Percentiles rank a stretch among this genome's conserved stretches.
These are phyloP conservation scores for Agrochola lota DNA, from an alignment of 2,888 invertebrate genomes.

Conservation along the genomic window DNA sequence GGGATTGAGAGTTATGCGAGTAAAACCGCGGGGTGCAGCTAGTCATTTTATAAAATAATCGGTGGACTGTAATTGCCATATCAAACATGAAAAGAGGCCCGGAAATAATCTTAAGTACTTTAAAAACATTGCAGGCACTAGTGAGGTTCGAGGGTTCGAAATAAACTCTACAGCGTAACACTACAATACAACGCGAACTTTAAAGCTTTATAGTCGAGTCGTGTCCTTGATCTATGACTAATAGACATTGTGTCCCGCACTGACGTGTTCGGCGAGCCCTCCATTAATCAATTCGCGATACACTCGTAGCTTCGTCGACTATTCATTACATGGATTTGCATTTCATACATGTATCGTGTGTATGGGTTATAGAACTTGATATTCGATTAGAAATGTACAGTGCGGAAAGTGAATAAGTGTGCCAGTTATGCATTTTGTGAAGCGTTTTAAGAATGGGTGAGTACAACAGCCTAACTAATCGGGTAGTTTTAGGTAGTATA, in stretches of 20 bases:
- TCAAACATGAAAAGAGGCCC: not conserved
- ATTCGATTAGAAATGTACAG: constrained; percentile 5
- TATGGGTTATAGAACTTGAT: not conserved
- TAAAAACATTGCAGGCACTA: not conserved
- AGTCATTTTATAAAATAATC: not conserved
- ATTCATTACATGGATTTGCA: constrained; percentile 45
- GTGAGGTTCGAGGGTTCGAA: not conserved
- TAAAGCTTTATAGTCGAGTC: constrained; percentile 38
- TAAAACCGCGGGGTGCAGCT: too few relatives aligned
- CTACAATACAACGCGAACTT: constrained; percentile 32
- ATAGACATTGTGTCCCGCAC: constrained; percentile 49
- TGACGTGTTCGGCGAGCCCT: constrained; percentile 36
- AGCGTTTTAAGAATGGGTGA: not conserved
- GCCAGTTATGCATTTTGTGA: not conserved
- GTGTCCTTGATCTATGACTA: constrained; percentile 62
- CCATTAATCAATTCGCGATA: constrained; percentile 60
- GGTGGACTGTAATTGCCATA: not conserved
- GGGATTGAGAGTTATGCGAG: too few relatives aligned
- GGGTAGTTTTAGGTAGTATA: too few relatives aligned
- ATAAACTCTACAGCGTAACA: not conserved
- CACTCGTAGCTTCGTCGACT: constrained; percentile 33
- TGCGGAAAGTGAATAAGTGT: not conserved
- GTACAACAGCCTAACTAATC: not conserved
- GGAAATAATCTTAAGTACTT: too few relatives aligned
- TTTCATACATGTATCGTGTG: constrained; percentile 12